Percentiles rank a stretch among this genome's conserved stretches.
Evolutionary conservation across 2,888 invertebrate species (phyloP).

Genomic region (Heliconius ismenius): DNA sequence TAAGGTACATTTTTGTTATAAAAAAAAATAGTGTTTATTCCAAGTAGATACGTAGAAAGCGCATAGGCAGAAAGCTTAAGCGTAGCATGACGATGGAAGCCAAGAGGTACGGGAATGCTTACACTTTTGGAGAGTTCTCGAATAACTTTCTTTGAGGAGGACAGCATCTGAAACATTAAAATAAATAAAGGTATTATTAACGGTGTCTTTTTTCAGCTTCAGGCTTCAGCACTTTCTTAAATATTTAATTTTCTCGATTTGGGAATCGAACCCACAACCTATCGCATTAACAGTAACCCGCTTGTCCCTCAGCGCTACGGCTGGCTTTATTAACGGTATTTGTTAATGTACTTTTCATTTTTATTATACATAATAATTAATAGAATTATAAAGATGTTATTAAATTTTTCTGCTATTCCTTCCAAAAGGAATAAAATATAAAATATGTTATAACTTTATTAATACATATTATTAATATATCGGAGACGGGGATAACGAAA

Average conservation of each 20-base stretch:
- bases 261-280: too few species aligned
- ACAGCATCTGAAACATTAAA: constrained; percentile 37
- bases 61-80: constrained; percentile 52
- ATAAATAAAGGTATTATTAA: neutral
- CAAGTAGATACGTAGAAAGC: constrained; percentile 30
- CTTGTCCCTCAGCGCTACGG: too few species aligned
- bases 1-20: too few species aligned
- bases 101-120: constrained; percentile 59
- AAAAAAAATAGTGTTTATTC: too few species aligned
- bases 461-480: too few species aligned
- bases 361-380: neutral
- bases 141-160: neutral
- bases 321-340: neutral
- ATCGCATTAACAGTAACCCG: too few species aligned
- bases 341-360: neutral
- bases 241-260: too few species aligned
- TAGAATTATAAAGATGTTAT: neutral
- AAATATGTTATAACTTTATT: too few species aligned
- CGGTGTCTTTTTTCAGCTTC: neutral
- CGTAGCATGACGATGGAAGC: constrained; percentile 48
- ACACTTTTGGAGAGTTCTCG: constrained; percentile 50
- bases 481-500: neutral
- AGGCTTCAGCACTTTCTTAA: too few species aligned
- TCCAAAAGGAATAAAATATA: too few species aligned
- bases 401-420: neutral